These are phyloP conservation scores for Encarsia formosa DNA, from an alignment of 2,888 invertebrate species.

Conservation along the genomic window DNA sequence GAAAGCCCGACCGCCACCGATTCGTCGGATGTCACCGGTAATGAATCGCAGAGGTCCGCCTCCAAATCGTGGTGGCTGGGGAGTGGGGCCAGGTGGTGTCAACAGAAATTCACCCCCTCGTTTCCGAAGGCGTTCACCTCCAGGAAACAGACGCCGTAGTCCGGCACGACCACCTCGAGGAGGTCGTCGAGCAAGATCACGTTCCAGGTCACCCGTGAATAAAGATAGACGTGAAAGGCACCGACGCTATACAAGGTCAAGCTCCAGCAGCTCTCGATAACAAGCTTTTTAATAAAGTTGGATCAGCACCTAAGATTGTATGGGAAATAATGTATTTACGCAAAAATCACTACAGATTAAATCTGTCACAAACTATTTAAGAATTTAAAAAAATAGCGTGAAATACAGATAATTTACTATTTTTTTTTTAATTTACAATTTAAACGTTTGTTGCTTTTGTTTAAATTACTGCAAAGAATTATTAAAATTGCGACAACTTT, in stretches of 20 bases:
- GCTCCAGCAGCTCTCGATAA: slow-evolving; percentile 70
- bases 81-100: slow-evolving; percentile 54
- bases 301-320: too few relatives aligned
- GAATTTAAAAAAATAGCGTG: too few relatives aligned
- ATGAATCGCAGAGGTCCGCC: slow-evolving; percentile 54
- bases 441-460: too few relatives aligned
- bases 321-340: too few relatives aligned
- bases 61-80: slow-evolving; percentile 55
- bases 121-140: slow-evolving; percentile 50
- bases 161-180: slow-evolving; percentile 56
- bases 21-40: slow-evolving; percentile 46
- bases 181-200: slow-evolving; percentile 56
- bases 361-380: too few relatives aligned
- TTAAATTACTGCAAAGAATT: too few relatives aligned
- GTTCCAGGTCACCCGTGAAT: slow-evolving; percentile 55
- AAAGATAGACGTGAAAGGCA: slow-evolving; percentile 55
- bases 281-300: not conserved
- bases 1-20: slow-evolving; percentile 60
- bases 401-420: too few relatives aligned
- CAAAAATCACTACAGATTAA: too few relatives aligned
- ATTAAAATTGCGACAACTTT: too few relatives aligned
- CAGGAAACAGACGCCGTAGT: slow-evolving; percentile 40
- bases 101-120: slow-evolving; percentile 54
- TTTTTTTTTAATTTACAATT: too few relatives aligned
- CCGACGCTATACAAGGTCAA: slow-evolving; percentile 69